Conservation (phyloP, 1,140 invertebrate species). For the Bactericera cockerelli region DNA sequence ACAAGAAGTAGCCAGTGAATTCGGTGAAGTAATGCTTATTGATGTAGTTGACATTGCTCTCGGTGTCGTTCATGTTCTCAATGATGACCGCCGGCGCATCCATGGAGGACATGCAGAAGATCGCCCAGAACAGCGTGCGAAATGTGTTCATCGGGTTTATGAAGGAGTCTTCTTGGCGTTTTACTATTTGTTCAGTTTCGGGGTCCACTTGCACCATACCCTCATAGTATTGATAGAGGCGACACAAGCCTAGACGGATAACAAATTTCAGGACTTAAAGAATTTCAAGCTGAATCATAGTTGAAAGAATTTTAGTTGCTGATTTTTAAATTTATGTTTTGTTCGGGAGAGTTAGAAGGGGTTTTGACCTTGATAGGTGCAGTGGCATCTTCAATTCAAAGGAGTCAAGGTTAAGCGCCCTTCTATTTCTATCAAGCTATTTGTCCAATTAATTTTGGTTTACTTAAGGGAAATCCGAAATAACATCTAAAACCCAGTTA, state of each 20-base stretch:
- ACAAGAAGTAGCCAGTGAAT: constrained; percentile 43
- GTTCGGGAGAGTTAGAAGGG: too few species aligned
- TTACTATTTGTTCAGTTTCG: constrained; percentile 28
- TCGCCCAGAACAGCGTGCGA: constrained; percentile 54
- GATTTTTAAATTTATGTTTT: too few species aligned
- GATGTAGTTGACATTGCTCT: constrained; percentile 29
- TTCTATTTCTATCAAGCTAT: too few species aligned
- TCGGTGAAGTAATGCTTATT: constrained; percentile 43
- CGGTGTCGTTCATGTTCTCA: constrained; percentile 33
- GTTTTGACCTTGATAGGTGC: too few species aligned
- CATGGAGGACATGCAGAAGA: constrained; percentile 51
- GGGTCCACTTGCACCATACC: constrained; percentile 40
- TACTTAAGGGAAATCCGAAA: too few species aligned
- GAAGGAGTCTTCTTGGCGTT: constrained; percentile 34
- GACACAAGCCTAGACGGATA: constrained; percentile 24
- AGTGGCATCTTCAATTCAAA: too few species aligned
- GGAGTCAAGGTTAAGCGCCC: too few species aligned
- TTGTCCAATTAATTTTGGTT: too few species aligned
- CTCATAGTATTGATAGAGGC: constrained; percentile 39
- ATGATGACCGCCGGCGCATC: constrained; percentile 45
- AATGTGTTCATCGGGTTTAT: constrained; percentile 39
- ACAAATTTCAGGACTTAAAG: constrained; percentile 4
- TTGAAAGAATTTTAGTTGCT: constrained; percentile 27
- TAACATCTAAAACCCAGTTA: too few species aligned
- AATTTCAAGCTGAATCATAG: neutral